These are phyloP conservation scores for Neotoma lepida DNA, from an alignment of 2,113 vertebrate species.

Conservation along the genomic window DNA sequence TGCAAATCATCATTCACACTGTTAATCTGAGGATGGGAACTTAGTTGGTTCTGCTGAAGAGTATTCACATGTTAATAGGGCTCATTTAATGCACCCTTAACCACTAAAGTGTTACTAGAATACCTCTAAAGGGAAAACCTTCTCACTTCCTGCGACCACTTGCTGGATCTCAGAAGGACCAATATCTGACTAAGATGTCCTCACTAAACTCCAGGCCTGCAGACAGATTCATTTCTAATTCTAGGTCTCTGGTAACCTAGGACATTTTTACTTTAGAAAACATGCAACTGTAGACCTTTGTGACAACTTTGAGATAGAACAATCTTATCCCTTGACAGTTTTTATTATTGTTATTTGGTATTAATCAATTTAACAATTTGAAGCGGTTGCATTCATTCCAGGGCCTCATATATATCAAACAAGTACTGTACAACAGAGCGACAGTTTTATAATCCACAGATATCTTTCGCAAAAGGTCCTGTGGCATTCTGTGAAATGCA, in stretches of 20 bases:
- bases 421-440: neutral
- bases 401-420: neutral
- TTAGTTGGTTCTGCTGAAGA: neutral
- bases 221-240: neutral
- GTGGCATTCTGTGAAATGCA: neutral
- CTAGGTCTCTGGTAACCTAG: neutral
- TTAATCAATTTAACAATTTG: neutral
- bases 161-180: neutral
- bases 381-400: neutral
- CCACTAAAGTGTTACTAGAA: neutral
- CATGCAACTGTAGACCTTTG: neutral
- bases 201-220: neutral
- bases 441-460: neutral
- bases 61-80: slow-evolving; percentile 60
- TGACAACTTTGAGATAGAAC: neutral
- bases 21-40: slow-evolving; percentile 15
- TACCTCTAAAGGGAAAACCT: neutral
- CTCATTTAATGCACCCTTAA: slow-evolving; percentile 54
- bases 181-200: neutral
- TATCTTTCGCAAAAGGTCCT: neutral
- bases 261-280: slow-evolving; percentile 13
- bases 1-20: slow-evolving; percentile 36
- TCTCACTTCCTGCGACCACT: neutral
- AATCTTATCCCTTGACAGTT: neutral
- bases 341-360: neutral